These are phyloP conservation scores for Neostethus bicornis DNA, from an alignment of 2,797 vertebrate species.

Conservation along the genomic window DNA sequence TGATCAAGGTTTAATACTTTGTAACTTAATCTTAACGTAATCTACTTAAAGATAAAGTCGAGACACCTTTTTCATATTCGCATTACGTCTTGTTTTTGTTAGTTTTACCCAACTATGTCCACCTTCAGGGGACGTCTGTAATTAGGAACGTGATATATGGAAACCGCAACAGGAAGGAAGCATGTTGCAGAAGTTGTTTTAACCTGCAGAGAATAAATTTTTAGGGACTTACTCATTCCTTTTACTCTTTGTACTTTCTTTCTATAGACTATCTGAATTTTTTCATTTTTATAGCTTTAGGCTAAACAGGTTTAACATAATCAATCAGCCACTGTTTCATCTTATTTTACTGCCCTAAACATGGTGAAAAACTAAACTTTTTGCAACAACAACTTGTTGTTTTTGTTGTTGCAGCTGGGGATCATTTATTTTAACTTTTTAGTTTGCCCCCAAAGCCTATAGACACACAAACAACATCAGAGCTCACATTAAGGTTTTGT, in stretches of 20 bases:
- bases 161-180: neutral
- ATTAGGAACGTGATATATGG: neutral
- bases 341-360: slow-evolving; percentile 15
- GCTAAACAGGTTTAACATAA: slow-evolving; percentile 23
- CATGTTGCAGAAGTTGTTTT: neutral
- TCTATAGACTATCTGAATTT: neutral
- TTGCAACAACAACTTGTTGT: slow-evolving; percentile 17
- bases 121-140: too few relatives aligned
- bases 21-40: neutral
- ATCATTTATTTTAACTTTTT: slow-evolving; percentile 7
- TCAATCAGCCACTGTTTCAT: slow-evolving; percentile 25
- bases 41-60: neutral
- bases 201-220: neutral
- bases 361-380: slow-evolving; percentile 26
- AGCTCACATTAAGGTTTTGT: slow-evolving; percentile 15
- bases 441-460: neutral
- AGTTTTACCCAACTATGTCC: neutral
- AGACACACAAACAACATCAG: slow-evolving; percentile 1
- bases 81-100: neutral
- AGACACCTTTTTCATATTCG: neutral
- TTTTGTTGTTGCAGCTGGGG: slow-evolving; percentile 52
- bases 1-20: too few relatives aligned
- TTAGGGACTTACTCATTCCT: slow-evolving; percentile 1
- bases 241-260: neutral
- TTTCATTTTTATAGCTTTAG: slow-evolving; percentile 18